Evolutionary conservation across 2,888 invertebrate genomes (phyloP).

Genomic region (Gymnoscelis rufifasciata): DNA sequence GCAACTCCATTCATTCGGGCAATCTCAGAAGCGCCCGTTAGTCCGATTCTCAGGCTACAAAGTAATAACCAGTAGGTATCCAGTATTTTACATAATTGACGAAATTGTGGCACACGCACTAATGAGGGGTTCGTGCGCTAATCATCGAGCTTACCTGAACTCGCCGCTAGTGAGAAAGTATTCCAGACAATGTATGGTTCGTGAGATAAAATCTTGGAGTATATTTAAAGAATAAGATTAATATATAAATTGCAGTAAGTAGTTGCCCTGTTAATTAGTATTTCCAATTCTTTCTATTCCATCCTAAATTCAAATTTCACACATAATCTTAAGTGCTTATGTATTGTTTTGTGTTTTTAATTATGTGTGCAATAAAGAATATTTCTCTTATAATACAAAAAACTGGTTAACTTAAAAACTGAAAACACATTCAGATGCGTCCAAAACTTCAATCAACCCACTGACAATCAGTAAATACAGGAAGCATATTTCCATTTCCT

Average conservation of each 20-base stretch:
- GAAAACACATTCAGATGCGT: too few species aligned
- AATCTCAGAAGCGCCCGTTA: constrained; percentile 50
- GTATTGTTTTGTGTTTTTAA: too few species aligned
- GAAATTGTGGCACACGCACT: constrained; percentile 57
- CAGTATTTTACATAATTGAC: constrained; percentile 66
- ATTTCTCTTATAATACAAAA: too few species aligned
- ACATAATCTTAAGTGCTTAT: too few species aligned
- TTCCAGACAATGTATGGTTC: constrained; percentile 22
- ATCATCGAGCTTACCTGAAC: constrained; percentile 46
- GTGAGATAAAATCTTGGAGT: too few species aligned
- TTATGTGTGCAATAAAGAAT: too few species aligned
- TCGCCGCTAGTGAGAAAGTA: constrained; percentile 44
- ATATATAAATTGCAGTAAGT: too few species aligned
- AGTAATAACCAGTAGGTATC: constrained; percentile 67
- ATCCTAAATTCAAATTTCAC: too few species aligned
- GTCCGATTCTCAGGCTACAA: constrained; percentile 53
- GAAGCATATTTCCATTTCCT: constrained; percentile 68
- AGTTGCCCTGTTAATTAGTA: too few species aligned
- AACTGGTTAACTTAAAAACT: too few species aligned
- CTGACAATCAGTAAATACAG: constrained; percentile 26
- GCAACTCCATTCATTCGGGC: constrained; percentile 36
- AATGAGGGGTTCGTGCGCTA: constrained; percentile 51
- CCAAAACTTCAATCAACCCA: background rate
- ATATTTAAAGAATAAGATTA: too few species aligned
- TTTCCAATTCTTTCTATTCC: too few species aligned